Evolutionary conservation across 30 jellyfish, hydroid and myxozoan genomes (phyloP).

Genomic region (Nemopilema nomurai): DNA sequence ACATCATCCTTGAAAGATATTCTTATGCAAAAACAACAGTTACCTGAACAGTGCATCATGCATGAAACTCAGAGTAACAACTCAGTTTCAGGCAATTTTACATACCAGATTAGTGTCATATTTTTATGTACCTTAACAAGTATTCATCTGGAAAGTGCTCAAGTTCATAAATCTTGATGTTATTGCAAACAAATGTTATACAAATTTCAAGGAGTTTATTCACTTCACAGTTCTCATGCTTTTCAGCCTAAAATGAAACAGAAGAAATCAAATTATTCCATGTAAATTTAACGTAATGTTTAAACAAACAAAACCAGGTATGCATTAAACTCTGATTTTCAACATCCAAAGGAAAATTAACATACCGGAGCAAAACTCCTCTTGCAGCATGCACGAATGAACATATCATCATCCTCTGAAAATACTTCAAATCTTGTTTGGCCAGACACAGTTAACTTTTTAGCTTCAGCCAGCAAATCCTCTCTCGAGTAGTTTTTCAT

Average conservation of each 20-base stretch:
- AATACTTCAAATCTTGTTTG: slow-evolving; percentile 29
- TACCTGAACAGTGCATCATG: too few relatives aligned
- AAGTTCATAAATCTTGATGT: slow-evolving; percentile 50
- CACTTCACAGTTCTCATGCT: slow-evolving; percentile 38
- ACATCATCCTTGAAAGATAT: too few relatives aligned
- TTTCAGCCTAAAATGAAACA: slow-evolving; percentile 36
- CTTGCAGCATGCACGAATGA: slow-evolving; percentile 32
- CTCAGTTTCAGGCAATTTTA: too few relatives aligned
- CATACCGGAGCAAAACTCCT: slow-evolving; percentile 32
- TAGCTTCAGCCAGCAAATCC: slow-evolving; percentile 23
- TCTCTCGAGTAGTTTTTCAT: slow-evolving; percentile 1
- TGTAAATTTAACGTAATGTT: neutral
- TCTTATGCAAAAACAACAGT: too few relatives aligned
- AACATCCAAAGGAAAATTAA: neutral
- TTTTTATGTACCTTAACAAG: slow-evolving; percentile 35
- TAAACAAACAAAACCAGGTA: neutral
- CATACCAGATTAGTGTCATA: too few relatives aligned
- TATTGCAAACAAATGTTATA: slow-evolving; percentile 19
- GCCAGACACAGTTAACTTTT: slow-evolving; percentile 17
- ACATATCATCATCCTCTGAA: slow-evolving; percentile 1
- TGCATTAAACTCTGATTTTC: neutral
- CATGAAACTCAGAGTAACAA: too few relatives aligned
- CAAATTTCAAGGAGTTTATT: slow-evolving; percentile 47
- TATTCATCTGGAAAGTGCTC: slow-evolving; percentile 70
- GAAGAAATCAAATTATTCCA: neutral